Percentiles rank a stretch among this genome's conserved stretches.
These are phyloP conservation scores for Mustelus asterias DNA, from an alignment of 2,113 vertebrate species.

Conservation along the genomic window DNA sequence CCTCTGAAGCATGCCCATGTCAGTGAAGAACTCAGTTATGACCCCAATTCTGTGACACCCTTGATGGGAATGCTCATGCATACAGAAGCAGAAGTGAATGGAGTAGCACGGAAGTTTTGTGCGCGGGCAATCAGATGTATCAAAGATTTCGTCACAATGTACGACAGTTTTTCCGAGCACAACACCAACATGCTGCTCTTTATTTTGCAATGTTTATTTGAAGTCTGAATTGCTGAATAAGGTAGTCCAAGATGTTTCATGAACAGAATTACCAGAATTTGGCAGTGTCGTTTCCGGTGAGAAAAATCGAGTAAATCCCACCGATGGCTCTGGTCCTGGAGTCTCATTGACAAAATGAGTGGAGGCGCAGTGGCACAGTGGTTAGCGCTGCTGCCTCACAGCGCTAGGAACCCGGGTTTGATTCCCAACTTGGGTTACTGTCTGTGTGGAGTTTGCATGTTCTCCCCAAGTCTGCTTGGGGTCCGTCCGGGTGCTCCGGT, in stretches of 20 bases:
- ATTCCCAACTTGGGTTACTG: no score
- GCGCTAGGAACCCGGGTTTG: no score
- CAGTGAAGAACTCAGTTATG: neutral
- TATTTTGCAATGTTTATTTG: neutral
- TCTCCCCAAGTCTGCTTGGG: no score
- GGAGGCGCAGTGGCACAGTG: no score
- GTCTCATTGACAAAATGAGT: no score
- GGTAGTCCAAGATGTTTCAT: neutral
- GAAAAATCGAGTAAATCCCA: no score
- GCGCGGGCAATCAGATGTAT: neutral
- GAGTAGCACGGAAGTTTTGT: neutral
- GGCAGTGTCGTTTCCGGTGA: no score
- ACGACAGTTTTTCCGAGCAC: neutral
- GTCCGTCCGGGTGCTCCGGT: no score
- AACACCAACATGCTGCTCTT: neutral
- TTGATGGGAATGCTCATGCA: neutral
- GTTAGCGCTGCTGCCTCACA: no score
- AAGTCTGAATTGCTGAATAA: neutral
- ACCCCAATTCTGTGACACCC: neutral
- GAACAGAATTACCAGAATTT: neutral
- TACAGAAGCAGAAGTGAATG: neutral
- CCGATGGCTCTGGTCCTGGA: no score
- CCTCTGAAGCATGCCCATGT: neutral
- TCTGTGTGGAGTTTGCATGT: no score
- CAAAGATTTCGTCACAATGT: neutral